These are phyloP conservation scores for Hiodon tergisus DNA, from an alignment of 2,113 vertebrate genomes.

Conservation along the genomic window DNA sequence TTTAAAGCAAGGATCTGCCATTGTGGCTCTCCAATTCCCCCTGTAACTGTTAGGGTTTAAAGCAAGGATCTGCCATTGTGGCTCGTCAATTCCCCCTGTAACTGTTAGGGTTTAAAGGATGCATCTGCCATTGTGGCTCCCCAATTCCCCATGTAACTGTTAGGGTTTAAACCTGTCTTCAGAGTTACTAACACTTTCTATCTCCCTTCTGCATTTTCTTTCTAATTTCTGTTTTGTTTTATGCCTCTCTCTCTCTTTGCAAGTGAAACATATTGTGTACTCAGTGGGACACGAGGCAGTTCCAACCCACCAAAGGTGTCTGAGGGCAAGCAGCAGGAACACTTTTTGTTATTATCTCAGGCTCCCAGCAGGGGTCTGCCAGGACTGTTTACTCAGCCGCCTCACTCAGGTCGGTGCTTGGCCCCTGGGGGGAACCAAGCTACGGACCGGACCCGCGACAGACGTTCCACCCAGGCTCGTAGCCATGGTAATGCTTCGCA, in stretches of 20 bases:
- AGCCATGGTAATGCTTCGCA: background rate
- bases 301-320: constrained; percentile 2
- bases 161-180: constrained; percentile 14
- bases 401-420: background rate
- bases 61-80: background rate
- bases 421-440: too few relatives aligned
- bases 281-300: constrained; percentile 25
- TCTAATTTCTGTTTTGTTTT: background rate
- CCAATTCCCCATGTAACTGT: background rate
- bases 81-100: background rate
- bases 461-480: background rate
- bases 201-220: constrained; percentile 16
- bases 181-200: constrained; percentile 30
- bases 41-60: background rate
- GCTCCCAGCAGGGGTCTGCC: too few relatives aligned
- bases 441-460: too few relatives aligned
- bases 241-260: background rate
- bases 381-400: background rate
- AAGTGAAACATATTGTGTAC: constrained; percentile 30
- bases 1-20: background rate
- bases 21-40: background rate
- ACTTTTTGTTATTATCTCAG: constrained; percentile 29
- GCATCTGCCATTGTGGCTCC: background rate
- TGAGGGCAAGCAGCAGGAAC: constrained; percentile 17
- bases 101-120: background rate